Base-by-base conservation (phyloP, 2,113 vertebrate species). In the Monarcha castaneiventris region DNA sequence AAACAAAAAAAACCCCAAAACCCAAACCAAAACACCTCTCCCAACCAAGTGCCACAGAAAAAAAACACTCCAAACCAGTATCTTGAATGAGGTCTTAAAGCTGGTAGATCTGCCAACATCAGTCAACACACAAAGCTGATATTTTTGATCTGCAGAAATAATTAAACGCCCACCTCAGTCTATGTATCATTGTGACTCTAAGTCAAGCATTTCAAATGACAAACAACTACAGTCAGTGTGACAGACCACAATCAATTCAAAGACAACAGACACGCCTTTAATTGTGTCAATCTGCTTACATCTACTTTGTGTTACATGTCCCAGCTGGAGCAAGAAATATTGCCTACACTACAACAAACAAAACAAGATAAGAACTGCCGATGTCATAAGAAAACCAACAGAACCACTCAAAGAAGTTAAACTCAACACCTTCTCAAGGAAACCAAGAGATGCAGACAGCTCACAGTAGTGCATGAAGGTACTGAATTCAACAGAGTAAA, bases 141-240 rank as follows among this genome's bases (percentile, higher is more conserved):
- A 71, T 81, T 96, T 94, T 32, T 78, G 39, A 90, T 64, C 19
- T 41, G 61, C 35, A 72, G 64, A 94, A 92, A 64, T 78, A 92
- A 87, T 84, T 89, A 69, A 87, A 93, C 1, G 0, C 66, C 69
- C 74, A 91, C 90, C 44, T 91, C 51, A 48, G 75, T 54, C 81
- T 78, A 25, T 8, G 32, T 18, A 62, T 37, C 52, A 72, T 5
- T 82, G 51, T 66, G 71, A 91, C 62, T 73, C 54, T 26, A 97
- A 86, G 19, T 33, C 1, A 6, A 82, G 52, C 61, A 44, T 67
- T 89, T 87, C 56, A 81, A 61, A 76, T 51, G 37, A 72, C 74
- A 92, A 92, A 66, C 52, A 81, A 56, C n/a, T 72, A 51, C 44
- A 64, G 84, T 37, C 79, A 94, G 48, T 12, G 27, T 46, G 77